Conservation (phyloP, 2,888 invertebrate genomes). For the Ophion obscuratus region DNA sequence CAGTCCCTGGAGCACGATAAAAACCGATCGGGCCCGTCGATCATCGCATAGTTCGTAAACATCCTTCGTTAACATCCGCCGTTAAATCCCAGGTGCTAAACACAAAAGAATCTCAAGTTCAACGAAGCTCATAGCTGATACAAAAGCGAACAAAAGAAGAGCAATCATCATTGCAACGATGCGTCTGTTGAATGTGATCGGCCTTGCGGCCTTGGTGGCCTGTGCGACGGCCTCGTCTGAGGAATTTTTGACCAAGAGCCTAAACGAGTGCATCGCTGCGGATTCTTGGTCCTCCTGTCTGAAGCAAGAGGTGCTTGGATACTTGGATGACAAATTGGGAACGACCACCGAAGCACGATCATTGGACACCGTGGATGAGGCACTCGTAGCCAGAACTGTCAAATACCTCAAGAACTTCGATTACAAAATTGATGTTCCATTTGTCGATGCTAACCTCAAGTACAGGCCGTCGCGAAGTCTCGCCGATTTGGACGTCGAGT, state of each 20-base stretch:
- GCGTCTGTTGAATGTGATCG: conserved; percentile 74
- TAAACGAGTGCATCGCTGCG: conserved; percentile 90
- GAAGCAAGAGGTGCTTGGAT: conserved; percentile 91
- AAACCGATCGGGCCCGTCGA: conserved; percentile 69
- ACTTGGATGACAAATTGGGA: conserved; percentile 90
- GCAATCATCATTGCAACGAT: conserved; percentile 51
- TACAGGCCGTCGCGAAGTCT: conserved; percentile 82
- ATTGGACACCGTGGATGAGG: conserved; percentile 86
- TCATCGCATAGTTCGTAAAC: conserved; percentile 54
- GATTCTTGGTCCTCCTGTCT: conserved; percentile 90
- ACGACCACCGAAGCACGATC: conserved; percentile 79
- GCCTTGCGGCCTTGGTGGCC: conserved; percentile 86
- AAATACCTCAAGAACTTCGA: conserved; percentile 91
- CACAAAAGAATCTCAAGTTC: conserved; percentile 36
- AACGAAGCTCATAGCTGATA: conserved; percentile 5
- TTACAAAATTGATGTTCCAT: conserved; percentile 89
- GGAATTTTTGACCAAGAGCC: conserved; percentile 78
- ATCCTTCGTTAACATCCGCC: conserved; percentile 35
- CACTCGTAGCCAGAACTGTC: conserved; percentile 90
- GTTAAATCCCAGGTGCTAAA: conserved; percentile 38
- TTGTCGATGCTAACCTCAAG: conserved; percentile 78
- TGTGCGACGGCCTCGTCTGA: conserved; percentile 80
- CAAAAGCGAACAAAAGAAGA: neutral
- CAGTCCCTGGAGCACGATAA: conserved; percentile 68
- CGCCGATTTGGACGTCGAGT: conserved; percentile 83